Conservation (phyloP, 2,888 invertebrate species). For the Piscicola geometra region DNA sequence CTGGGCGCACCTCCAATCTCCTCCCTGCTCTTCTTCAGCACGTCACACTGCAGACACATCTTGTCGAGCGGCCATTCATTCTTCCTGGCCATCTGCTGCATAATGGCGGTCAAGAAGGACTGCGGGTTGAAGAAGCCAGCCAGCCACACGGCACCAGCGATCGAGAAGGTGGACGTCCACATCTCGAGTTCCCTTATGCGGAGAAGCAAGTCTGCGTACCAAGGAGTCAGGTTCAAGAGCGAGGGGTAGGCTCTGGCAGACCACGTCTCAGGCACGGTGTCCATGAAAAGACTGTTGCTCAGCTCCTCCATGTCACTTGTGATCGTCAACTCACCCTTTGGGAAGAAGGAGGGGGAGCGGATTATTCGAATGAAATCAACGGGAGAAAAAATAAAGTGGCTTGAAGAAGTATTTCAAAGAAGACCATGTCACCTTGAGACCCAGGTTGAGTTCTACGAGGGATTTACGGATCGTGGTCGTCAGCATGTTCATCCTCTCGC, state of each 20-base stretch:
- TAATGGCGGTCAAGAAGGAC: constrained; percentile 88
- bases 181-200: constrained; percentile 73
- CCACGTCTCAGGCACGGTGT: constrained; percentile 81
- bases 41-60: constrained; percentile 93
- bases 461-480: constrained; percentile 85
- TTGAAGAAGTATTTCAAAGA: background rate
- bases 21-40: constrained; percentile 90
- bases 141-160: constrained; percentile 87
- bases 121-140: constrained; percentile 96
- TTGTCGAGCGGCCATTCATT: constrained; percentile 90
- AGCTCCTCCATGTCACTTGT: constrained; percentile 93
- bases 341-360: too few species aligned
- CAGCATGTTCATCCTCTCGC: constrained; percentile 88
- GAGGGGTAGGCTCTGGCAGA: constrained; percentile 84
- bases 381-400: background rate
- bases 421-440: constrained; percentile 68
- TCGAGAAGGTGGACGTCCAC: constrained; percentile 83
- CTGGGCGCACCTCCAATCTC: constrained; percentile 74
- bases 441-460: constrained; percentile 82
- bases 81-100: constrained; percentile 91
- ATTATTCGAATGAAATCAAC: background rate
- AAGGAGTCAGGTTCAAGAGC: constrained; percentile 75
- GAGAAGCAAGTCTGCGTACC: constrained; percentile 85
- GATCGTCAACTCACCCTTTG: constrained; percentile 84
- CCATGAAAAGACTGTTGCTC: constrained; percentile 83